Evolutionary conservation across 1,140 invertebrate genomes (phyloP), one percentile per base, ranked within the genome.

Genomic region (Kradibia gibbosae): DNA sequence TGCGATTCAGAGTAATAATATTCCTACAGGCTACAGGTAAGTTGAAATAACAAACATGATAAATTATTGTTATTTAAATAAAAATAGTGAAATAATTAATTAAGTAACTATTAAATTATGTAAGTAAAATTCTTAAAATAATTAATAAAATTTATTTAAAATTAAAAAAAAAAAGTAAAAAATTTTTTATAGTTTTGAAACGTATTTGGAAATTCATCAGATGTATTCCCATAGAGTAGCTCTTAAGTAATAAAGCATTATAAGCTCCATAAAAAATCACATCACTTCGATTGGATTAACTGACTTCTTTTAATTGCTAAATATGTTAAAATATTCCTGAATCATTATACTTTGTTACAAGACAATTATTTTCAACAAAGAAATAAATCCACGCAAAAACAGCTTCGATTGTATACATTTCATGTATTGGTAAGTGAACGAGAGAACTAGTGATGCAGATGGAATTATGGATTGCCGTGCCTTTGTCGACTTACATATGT

Each of bases 381-480:
- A 77, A 17, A 36, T 65, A 62, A 65, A 77, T 57, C 57, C 45
- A 28, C 20, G 42, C 17, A 36, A 53, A 48, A 36, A 22, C 31
- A 78, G 60, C 45, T 70, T 74, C 25, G 45, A 50, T 78, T 45
- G 76, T 31, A 48, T 31, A 39, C n/a, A 53, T 48, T 34, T 34
- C 8, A 5, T 74, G 0, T 1, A 17, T 17, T 45, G 28, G 31
- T 53, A 78, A 22, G 15, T 45, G n/a, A 34, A 50, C 20, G 22
- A 50, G 39, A 67, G 42, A 25, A 39, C 7, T n/a, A 8, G 82
- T 39, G 34, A 31, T 25, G 77, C 62, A 31, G 17, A 45, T 28
- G n/a, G 50, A 73, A 72, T 72, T 73, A 50, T n/a, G 62, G 42
- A 80, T 73, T 36, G 36, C 0, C 50, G 22, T 60, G 62, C 28